phyloP scores from a whole-genome alignment of 2,888 invertebrate genomes.

The Andricus curvator region DNA sequence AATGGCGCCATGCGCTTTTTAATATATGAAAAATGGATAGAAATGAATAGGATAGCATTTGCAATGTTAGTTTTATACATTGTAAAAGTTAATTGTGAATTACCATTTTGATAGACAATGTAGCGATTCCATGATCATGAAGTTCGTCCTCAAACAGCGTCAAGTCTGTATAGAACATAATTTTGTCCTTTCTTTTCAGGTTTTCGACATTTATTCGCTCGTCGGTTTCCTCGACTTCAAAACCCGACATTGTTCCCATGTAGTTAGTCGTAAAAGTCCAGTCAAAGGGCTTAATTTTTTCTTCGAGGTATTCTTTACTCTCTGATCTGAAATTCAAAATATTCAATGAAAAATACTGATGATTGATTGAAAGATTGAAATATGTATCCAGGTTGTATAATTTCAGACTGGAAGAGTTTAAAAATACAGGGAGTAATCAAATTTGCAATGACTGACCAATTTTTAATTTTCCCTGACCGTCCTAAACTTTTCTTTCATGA shows the following conservation, averaged over 20 bases:
- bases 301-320: conserved; percentile 81
- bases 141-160: conserved; percentile 98
- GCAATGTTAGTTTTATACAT: neutral
- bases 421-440: no score
- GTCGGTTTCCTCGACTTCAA: conserved; percentile 83
- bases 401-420: no score
- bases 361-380: neutral
- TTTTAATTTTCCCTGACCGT: no score
- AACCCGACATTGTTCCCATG: conserved; percentile 87
- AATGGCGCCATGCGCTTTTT: no score
- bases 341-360: neutral
- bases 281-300: conserved; percentile 93
- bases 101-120: conserved; percentile 95
- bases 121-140: conserved; percentile 97
- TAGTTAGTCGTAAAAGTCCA: conserved; percentile 99
- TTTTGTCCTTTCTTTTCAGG: conserved; percentile 93
- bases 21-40: no score
- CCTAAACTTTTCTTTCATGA: no score
- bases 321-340: conserved; percentile 82
- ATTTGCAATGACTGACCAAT: no score
- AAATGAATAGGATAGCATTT: neutral
- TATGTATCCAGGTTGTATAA: neutral
- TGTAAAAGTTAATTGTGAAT: conserved; percentile 74
- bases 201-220: conserved; percentile 92
- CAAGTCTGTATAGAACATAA: conserved; percentile 95